These are phyloP conservation scores for Eilema caniola DNA, from an alignment of 2,888 invertebrate genomes.

Conservation along the genomic window DNA sequence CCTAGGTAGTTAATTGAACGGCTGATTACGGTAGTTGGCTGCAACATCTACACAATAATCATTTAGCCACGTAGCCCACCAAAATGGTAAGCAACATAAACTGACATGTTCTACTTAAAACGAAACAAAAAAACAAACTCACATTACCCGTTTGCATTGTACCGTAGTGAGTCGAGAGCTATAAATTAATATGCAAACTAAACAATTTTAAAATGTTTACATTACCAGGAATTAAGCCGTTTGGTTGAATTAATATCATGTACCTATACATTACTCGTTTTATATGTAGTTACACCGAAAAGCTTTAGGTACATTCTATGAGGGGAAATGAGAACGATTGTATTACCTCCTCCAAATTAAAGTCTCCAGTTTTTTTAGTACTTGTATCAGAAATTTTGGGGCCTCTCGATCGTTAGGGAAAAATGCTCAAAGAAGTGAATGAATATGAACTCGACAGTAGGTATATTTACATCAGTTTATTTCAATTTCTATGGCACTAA, in stretches of 20 bases:
- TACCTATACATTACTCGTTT: conserved; percentile 24
- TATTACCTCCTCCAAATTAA: background rate
- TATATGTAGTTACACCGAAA: background rate
- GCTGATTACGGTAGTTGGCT: too few species aligned
- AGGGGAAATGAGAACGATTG: too few species aligned
- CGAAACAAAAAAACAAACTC: background rate
- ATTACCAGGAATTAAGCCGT: conserved; percentile 31
- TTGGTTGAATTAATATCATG: conserved; percentile 29
- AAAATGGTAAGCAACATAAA: background rate
- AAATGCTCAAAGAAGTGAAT: too few species aligned
- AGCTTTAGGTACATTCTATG: too few species aligned
- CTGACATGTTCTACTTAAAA: background rate
- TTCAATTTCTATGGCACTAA: conserved; percentile 7
- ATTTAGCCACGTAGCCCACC: too few species aligned
- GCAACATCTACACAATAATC: too few species aligned
- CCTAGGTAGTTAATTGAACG: too few species aligned
- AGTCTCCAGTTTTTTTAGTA: background rate
- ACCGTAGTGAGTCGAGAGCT: background rate
- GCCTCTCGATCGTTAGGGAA: too few species aligned
- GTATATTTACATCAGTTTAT: background rate
- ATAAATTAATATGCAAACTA: conserved; percentile 22
- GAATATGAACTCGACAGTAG: too few species aligned
- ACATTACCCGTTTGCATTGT: background rate
- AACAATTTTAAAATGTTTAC: conserved; percentile 26
- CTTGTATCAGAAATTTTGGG: too few species aligned